Conservation (phyloP, 2,113 vertebrate species). For the Chionodraco myersi region DNA sequence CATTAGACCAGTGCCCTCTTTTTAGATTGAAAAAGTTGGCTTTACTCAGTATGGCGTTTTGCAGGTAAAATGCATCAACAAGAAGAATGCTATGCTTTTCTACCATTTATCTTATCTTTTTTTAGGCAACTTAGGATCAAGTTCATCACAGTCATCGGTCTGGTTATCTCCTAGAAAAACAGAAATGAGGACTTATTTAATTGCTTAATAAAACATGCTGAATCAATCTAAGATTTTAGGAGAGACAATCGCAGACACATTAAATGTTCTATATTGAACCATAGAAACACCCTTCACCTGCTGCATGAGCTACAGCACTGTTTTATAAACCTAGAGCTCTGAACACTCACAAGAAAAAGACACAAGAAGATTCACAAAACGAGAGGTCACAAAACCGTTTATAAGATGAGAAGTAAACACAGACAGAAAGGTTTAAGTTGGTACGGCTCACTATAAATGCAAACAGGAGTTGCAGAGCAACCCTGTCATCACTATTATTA, state of each 20-base stretch:
- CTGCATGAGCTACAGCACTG: neutral
- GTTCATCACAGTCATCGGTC: neutral
- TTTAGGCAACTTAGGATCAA: neutral
- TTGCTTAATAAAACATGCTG: neutral
- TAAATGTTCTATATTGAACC: neutral
- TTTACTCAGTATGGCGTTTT: slow-evolving; percentile 46
- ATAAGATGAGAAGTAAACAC: neutral
- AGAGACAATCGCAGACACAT: neutral
- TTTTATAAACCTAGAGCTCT: neutral
- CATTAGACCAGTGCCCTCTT: slow-evolving; percentile 62
- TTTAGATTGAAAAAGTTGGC: slow-evolving; percentile 64
- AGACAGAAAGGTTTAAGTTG: neutral
- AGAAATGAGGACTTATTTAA: neutral
- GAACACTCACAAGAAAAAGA: neutral
- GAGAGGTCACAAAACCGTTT: neutral
- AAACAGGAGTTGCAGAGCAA: neutral
- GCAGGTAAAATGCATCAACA: slow-evolving; percentile 22
- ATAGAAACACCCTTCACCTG: neutral
- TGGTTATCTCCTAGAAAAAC: neutral
- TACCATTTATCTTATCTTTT: neutral
- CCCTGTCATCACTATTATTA: neutral
- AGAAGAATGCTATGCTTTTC: neutral
- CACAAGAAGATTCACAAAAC: neutral
- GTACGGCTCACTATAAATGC: neutral
- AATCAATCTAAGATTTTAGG: too few relatives aligned